Evolutionary conservation across 1,140 invertebrate genomes (phyloP), one percentile per base, ranked within the genome.

Genomic region (Lepidurus couesii): DNA sequence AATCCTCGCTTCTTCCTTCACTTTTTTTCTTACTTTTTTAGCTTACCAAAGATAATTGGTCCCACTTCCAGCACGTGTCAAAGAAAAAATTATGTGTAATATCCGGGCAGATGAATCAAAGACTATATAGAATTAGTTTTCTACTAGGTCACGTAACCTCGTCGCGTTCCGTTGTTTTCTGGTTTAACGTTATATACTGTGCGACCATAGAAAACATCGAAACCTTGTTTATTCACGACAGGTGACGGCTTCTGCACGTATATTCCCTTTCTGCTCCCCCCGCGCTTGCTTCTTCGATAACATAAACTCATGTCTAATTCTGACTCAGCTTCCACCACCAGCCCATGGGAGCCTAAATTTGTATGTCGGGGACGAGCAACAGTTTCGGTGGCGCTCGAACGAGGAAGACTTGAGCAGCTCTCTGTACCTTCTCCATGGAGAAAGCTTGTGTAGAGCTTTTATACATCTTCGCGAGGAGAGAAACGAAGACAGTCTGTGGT

Each of bases 261-360:
- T 34, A 65, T 65, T 65, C 53, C 53, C 21, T 47, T 65, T 65
- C 34, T 34, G 34, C 34, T 34, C 34, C 34, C n/a, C 53, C 53
- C 53, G 16, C 16, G 53, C 21, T 65, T 9, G 53, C 53, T 65
- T 65, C 53, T 7, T 65, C 34, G 53, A 65, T 65, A 65, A 21
- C 53, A 21, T 65, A 65, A 65, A 65, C 53, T 65, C 53, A 65
- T 16, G 53, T 65, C 53, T 65, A 65, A 65, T 65, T 65, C 53
- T 65, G 53, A 65, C 53, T 65, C 53, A 65, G n/a, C 53, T 65
- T 65, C 53, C 53, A 65, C 53, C 53, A 65, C 53, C 53, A 65
- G 53, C 53, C 53, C 53, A 65, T 65, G 53, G 53, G 21, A 65
- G n/a, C 53, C 53, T 65, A 65, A 65, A 65, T 65, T 65, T 65